Evolutionary conservation across 2,888 invertebrate genomes (phyloP), one percentile per base, ranked within the genome.

Genomic region (Drosophila pseudotakahashii): DNA sequence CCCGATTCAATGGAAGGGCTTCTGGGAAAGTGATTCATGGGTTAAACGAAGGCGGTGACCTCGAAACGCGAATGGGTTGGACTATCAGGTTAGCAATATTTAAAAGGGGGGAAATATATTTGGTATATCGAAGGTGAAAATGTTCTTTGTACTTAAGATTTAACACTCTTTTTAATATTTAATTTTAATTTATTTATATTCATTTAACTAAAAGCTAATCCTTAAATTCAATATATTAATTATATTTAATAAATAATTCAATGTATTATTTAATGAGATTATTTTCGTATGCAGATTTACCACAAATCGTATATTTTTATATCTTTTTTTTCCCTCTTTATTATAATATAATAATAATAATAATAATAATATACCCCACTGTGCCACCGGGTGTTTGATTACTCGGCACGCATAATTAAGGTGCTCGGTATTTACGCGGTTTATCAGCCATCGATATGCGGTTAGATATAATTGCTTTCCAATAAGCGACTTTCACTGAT

Each of bases 351-450:
- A n/a, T n/a, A n/a, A n/a, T n/a, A n/a, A n/a, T n/a, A n/a, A n/a
- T n/a, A n/a, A n/a, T 26, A 26, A 26, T 26, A 26, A 26, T 6
- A 3, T 19, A 1, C 0, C 2, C 48, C 62, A 63, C 48, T 63
- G 60, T 63, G 7, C 45, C 9, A 10, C 26, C n/a, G 34, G 13
- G 14, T 26, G 42, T 23, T 7, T 23, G 16, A 62, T 48, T 62
- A 62, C 39, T 48, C 41, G 34, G 62, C 47, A 60, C 23, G 60
- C 62, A 62, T 60, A 68, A 66, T 64, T 68, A 45, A 23, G 66
- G 67, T 68, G 41, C 44, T 53, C 4, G 53, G 45, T 23, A 64
- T 61, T 66, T 53, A 45, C n/a, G 53, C 26, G 37, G 66, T 64
- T 53, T 53, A 66, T 62, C 66, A 39, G 14, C 13, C 34, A 64